These are phyloP conservation scores for Andinoacara biseriatus DNA, from an alignment of 2,113 vertebrate species.

Conservation along the genomic window DNA sequence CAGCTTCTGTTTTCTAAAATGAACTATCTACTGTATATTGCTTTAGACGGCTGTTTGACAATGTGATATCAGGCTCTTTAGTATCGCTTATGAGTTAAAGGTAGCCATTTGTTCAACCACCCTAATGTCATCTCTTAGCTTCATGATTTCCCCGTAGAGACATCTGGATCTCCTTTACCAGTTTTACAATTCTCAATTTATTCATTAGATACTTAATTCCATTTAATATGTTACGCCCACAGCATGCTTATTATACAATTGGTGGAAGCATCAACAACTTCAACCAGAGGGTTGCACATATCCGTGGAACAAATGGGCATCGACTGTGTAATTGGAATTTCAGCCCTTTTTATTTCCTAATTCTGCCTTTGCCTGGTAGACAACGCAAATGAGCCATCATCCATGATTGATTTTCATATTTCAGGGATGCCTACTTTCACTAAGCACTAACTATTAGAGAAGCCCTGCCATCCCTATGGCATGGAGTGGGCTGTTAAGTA, in stretches of 20 bases:
- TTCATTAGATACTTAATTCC: constrained; percentile 19
- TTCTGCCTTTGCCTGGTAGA: constrained; percentile 54
- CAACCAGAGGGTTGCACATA: constrained; percentile 64
- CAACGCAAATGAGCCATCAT: constrained; percentile 76
- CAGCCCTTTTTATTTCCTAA: constrained; percentile 45
- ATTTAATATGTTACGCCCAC: constrained; percentile 37
- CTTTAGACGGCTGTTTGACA: constrained; percentile 8
- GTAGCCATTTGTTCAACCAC: neutral
- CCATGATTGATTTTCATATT: constrained; percentile 79
- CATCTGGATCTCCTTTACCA: constrained; percentile 3
- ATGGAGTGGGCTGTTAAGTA: constrained; percentile 45
- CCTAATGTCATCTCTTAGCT: constrained; percentile 11
- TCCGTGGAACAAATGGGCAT: constrained; percentile 61
- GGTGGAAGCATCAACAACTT: constrained; percentile 46
- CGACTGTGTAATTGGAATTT: constrained; percentile 76
- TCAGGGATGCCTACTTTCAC: constrained; percentile 71
- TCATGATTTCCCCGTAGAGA: neutral
- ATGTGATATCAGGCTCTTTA: neutral
- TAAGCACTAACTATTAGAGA: constrained; percentile 64
- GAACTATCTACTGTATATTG: neutral
- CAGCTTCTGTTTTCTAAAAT: neutral
- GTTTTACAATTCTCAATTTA: neutral
- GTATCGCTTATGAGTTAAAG: constrained; percentile 24
- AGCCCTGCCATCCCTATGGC: constrained; percentile 52
- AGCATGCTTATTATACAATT: constrained; percentile 53